Evolutionary conservation across 2,113 vertebrate genomes (phyloP), one percentile per base, ranked within the genome.

Genomic region (Callithrix jacchus): DNA sequence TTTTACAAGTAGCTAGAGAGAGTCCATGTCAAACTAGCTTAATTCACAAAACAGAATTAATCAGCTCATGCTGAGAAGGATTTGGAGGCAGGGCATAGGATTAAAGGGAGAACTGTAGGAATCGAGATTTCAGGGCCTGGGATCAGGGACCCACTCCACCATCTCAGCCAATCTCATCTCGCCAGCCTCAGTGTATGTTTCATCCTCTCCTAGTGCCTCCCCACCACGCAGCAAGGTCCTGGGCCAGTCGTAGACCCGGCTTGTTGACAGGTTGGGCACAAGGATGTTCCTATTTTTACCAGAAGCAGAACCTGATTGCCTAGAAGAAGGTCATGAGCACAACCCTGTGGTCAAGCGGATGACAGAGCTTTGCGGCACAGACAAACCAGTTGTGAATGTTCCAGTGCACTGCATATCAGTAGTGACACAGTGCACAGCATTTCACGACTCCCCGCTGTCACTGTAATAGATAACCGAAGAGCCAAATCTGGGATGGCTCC

Each of bases 121-220:
- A 14, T 13, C 54, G 66, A 40, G 32, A 6, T 81, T 30, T 71
- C 21, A 27, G 32, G 16, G 35, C 20, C 42, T 37, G 1, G 3
- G 18, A 14, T 2, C 0, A 0, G 16, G 32, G n/a, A 12, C 9
- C 52, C 40, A 25, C 6, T 0, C 0, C 49, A 45, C 10, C 18
- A 2, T 40, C 68, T 93, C n/a, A 49, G 30, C 40, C 25, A 47
- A 45, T 20, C 49, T 92, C 45, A 4, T 61, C 49, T 61, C 52
- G 0, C 21, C 89, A 47, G 70, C 14, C 73, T 73, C 12, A 16
- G 32, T 42, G 17, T 27, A 12, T 16, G 21, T n/a, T 30, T 73
- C 10, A 30, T n/a, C 35, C 12, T 18, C 27, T 25, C 32, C 68
- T 11, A 27, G 20, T 0, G 27, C 1, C 3, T 4, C 17, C 10